These are phyloP conservation scores for Machaerirhynchus nigripectus DNA, from an alignment of 2,113 vertebrate species.

Conservation along the genomic window DNA sequence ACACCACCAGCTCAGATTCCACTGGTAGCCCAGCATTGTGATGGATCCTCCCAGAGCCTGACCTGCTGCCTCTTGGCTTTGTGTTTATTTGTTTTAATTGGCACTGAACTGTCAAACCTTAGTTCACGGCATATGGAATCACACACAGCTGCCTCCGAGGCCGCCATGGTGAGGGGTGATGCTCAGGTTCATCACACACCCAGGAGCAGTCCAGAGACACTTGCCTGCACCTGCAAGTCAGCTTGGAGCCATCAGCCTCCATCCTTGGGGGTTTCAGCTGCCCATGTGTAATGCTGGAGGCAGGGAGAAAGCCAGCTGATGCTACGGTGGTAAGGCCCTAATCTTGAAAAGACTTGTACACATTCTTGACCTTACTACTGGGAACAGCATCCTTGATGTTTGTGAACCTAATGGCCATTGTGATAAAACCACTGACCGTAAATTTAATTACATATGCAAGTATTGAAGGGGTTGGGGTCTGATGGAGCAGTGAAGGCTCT, in stretches of 20 bases:
- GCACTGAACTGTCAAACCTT: fast-evolving
- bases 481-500: not conserved
- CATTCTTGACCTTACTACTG: constrained; percentile 17
- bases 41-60: not conserved
- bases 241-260: not conserved
- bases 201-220: not conserved
- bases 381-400: not conserved
- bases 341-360: not conserved
- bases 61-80: not conserved
- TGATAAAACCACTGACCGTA: not conserved
- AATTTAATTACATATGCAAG: not conserved
- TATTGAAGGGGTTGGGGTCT: not conserved
- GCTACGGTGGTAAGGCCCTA: not conserved
- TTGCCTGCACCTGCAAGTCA: not conserved
- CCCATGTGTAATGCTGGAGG: not conserved
- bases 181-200: not conserved
- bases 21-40: not conserved
- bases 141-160: not conserved
- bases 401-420: not conserved
- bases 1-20: fast-evolving
- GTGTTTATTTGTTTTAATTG: not conserved
- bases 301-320: not conserved
- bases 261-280: not conserved
- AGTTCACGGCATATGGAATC: not conserved
- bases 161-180: fast-evolving